These are phyloP conservation scores for Aix galericulata DNA, from an alignment of 2,113 vertebrate species.

Conservation along the genomic window DNA sequence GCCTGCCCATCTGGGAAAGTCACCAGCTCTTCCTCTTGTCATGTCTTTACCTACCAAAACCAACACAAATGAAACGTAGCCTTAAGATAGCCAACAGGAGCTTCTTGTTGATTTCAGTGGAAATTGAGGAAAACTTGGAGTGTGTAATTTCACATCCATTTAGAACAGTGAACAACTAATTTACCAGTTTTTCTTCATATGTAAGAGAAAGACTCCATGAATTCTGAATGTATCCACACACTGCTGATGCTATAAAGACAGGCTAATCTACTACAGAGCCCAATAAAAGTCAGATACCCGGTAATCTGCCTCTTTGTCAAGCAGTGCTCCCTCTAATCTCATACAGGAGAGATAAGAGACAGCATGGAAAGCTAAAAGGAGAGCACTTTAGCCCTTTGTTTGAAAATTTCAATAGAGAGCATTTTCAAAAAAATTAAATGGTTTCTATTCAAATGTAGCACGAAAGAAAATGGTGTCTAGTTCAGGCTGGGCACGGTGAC, in stretches of 20 bases:
- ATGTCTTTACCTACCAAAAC: not conserved
- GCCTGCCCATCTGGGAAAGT: accelerated
- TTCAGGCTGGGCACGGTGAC: conserved; percentile 21
- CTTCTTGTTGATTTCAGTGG: not conserved
- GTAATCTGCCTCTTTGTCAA: conserved; percentile 18
- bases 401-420: conserved; percentile 5
- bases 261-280: not conserved
- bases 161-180: not conserved
- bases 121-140: not conserved
- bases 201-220: not conserved
- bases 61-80: not conserved
- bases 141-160: not conserved
- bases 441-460: conserved; percentile 22
- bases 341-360: not conserved
- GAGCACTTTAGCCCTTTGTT: conserved; percentile 30
- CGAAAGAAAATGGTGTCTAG: not conserved
- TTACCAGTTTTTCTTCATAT: not conserved
- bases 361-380: conserved; percentile 12
- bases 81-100: not conserved
- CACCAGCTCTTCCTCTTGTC: not conserved
- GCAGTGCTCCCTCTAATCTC: not conserved
- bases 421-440: not conserved
- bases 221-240: not conserved
- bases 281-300: conserved; percentile 18
- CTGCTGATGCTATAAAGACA: not conserved